phyloP scores from a whole-genome alignment of 2,113 vertebrate genomes.

The Lophotis ruficrista region DNA sequence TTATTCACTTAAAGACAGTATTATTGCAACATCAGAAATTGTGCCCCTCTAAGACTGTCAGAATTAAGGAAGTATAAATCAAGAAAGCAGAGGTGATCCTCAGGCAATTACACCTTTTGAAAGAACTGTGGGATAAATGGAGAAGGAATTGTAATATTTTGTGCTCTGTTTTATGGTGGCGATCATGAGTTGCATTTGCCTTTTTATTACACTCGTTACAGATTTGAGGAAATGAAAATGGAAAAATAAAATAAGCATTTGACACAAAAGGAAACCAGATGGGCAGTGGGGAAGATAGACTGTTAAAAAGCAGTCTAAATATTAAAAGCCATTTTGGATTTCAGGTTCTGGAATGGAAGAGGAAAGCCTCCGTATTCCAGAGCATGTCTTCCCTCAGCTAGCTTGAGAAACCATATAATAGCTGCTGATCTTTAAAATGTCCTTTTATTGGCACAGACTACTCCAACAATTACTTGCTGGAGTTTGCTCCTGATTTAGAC shows the following conservation, averaged over 20 bases:
- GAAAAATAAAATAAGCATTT: not conserved
- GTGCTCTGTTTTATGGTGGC: not conserved
- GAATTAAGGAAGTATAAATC: not conserved
- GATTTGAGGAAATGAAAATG: not conserved
- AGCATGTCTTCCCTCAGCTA: not conserved
- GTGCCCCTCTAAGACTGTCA: not conserved
- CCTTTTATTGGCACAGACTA: too few relatives aligned
- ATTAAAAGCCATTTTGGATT: not conserved
- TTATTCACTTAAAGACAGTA: not conserved
- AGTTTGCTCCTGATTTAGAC: not conserved
- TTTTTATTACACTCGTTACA: not conserved
- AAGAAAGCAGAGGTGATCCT: not conserved
- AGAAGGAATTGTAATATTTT: not conserved
- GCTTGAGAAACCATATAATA: not conserved
- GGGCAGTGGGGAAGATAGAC: rapidly evolving
- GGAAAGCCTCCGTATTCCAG: not conserved
- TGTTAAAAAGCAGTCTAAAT: not conserved
- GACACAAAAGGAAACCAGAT: not conserved
- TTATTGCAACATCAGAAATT: not conserved
- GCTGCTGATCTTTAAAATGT: not conserved
- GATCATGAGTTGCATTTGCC: not conserved
- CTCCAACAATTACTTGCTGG: not conserved
- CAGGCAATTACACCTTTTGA: not conserved
- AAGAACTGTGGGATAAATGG: not conserved
- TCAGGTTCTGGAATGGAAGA: not conserved